Percentiles rank a stretch among this genome's conserved stretches.
Conservation (phyloP, 2,113 vertebrate species). For the human region GRCh38 chr7:30669001-30669500, state of each 20-base stretch:
- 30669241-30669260: background rate
- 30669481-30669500: background rate
- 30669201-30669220: background rate
- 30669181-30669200: background rate
- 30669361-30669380: background rate
- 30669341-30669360: background rate
- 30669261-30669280: background rate
- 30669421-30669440: background rate
- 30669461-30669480: background rate
- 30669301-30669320: background rate
- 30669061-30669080: background rate
- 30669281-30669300: background rate
- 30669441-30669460: background rate
- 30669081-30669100: background rate
- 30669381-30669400: background rate
- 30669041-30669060: background rate
- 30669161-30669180: background rate
- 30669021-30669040: background rate
- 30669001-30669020: background rate
- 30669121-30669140: background rate
- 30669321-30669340: background rate
- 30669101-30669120: background rate
- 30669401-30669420: background rate
- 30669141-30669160: background rate
- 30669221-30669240: background rate